Base-by-base conservation (phyloP, 2,113 vertebrate species). In the Silurus glanis region DNA sequence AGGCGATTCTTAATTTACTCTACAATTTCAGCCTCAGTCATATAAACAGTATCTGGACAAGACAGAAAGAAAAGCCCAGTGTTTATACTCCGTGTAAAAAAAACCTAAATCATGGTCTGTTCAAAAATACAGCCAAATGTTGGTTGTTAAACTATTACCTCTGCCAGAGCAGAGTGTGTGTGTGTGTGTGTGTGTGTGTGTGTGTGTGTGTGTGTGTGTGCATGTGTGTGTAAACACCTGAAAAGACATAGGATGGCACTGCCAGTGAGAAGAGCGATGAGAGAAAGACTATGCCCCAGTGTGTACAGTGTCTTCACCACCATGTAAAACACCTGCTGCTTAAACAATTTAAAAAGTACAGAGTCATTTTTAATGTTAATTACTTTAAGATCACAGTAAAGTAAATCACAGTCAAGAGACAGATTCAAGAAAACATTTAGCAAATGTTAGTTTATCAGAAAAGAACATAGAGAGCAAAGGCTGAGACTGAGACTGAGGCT, bases 251-350 rank as follows among this genome's bases (percentile, higher is more conserved):
- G 92, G 93, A 99, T 96, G 88, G 96, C 91, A 95, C 97, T 96
- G 90, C 97, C 97, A 0, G 95, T 98, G 88, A 97, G 96, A 88
- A 99, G 96, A 17, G 97, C 94, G 59, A 97, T 95, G 4, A 99
- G 95, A 23, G 98, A 99, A 0, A 98, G 96, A 92, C 98, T 99
- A 92, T 99, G 98, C 53, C 98, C 98, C 25, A 99, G 95, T 0
- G 97, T 97, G 93, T 99, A 97, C 72, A 99, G 92, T 28, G 96
- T 95, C 93, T 95, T 97, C 91, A 99, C 97, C 0, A 97, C 96
- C 0, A 95, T 92, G 83, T 97, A 99, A 94, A 97, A 99, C 76
- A 96, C 94, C 95, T 97, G 91, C 93, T 93, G 87, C 0, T 89
- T n/a, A 81, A 81, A 91, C 64, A 90, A 47, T 37, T 72, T 47